These are phyloP conservation scores for Helobdella robusta DNA, from an alignment of 2,888 invertebrate species.

Conservation along the genomic window DNA sequence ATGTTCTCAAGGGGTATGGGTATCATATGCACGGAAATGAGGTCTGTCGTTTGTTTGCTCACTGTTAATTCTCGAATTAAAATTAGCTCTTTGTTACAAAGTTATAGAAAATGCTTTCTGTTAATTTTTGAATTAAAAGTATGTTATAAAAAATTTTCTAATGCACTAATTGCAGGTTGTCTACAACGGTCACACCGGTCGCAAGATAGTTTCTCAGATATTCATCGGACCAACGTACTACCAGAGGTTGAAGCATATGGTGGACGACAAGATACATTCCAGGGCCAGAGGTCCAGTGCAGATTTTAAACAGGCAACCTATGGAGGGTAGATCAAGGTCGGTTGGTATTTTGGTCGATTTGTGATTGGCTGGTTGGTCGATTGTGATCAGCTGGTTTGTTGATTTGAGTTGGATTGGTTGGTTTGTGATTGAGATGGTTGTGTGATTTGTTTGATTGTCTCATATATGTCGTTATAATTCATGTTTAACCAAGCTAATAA, in stretches of 20 bases:
- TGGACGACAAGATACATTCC: constrained; percentile 99
- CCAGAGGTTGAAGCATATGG: constrained; percentile 98
- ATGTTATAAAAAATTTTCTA: no score
- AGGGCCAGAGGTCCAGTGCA: constrained; percentile 76
- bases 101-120: not conserved
- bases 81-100: not conserved
- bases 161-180: constrained; percentile 52
- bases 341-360: not conserved
- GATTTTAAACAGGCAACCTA: constrained; percentile 94
- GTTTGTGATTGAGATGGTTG: not conserved
- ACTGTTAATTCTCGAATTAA: not conserved
- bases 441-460: not conserved
- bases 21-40: constrained; percentile 75
- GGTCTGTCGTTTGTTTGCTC: no score
- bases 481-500: not conserved
- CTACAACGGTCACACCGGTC: constrained; percentile 96
- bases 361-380: not conserved
- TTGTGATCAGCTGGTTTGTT: not conserved
- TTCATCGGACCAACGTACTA: constrained; percentile 61
- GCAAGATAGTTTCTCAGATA: constrained; percentile 96
- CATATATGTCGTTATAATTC: not conserved
- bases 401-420: not conserved
- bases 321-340: constrained; percentile 92
- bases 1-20: constrained; percentile 88
- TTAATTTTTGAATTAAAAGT: not conserved